Evolutionary conservation across 2,113 vertebrate species (phyloP).

Genomic region (Leptodactylus fuscus): DNA sequence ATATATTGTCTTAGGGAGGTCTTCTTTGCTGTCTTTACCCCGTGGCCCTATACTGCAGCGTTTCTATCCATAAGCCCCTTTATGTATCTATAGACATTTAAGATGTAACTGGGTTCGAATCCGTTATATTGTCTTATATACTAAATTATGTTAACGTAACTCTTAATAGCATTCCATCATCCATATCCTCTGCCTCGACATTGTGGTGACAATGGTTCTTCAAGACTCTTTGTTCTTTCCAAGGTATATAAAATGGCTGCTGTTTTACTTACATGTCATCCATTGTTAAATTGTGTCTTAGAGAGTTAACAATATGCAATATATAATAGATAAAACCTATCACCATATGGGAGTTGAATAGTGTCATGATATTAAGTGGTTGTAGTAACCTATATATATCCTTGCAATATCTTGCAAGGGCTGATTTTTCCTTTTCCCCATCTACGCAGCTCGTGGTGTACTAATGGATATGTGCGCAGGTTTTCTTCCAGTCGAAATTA

Average conservation of each 20-base stretch:
- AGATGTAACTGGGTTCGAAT: background rate
- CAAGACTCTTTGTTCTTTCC: background rate
- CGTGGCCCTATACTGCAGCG: background rate
- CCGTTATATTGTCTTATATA: background rate
- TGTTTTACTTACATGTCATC: background rate
- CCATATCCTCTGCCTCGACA: background rate
- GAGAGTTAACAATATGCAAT: background rate
- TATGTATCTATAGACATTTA: background rate
- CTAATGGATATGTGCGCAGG: background rate
- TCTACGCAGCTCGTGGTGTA: background rate
- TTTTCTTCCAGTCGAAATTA: conserved; percentile 17
- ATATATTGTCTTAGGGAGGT: conserved; percentile 30
- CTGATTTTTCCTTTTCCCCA: background rate
- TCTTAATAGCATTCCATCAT: conserved; percentile 6
- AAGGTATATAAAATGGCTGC: conserved; percentile 23
- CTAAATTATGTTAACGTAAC: conserved; percentile 29
- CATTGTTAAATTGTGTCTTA: conserved; percentile 18
- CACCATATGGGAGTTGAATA: background rate
- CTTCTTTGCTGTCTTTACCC: background rate
- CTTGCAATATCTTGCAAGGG: background rate
- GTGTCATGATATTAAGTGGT: background rate
- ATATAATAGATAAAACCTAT: background rate
- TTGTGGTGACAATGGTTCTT: conserved; percentile 8
- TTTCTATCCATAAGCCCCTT: background rate
- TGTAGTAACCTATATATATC: background rate